These are phyloP conservation scores for Silurus asotus DNA, from an alignment of 2,113 vertebrate species.

Conservation along the genomic window DNA sequence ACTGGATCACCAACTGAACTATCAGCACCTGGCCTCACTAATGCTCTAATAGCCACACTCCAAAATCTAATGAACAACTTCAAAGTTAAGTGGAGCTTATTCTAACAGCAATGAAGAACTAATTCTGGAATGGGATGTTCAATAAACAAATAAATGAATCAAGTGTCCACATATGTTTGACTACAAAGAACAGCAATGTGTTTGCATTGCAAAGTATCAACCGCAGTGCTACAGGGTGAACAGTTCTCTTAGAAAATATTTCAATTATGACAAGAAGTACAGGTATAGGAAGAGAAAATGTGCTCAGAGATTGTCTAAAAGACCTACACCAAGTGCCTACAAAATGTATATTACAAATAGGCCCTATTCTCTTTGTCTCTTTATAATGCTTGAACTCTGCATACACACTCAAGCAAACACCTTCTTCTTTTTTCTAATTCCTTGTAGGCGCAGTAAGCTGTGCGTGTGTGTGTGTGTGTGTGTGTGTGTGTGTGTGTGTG, in stretches of 20 bases:
- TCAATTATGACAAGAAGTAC: not conserved
- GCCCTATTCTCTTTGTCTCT: not conserved
- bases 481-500: not conserved
- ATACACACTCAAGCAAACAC: not conserved
- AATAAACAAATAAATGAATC: not conserved
- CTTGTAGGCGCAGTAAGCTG: no score
- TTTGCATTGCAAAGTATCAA: not conserved
- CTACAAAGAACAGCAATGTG: not conserved
- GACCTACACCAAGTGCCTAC: not conserved
- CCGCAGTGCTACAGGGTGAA: no score
- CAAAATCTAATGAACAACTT: not conserved
- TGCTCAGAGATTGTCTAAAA: not conserved
- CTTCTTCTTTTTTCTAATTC: not conserved
- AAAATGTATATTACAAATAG: constrained; percentile 8
- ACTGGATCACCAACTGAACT: not conserved
- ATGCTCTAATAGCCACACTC: not conserved
- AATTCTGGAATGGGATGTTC: not conserved
- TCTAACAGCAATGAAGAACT: not conserved
- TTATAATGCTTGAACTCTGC: not conserved
- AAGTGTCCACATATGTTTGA: not conserved
- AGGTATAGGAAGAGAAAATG: not conserved
- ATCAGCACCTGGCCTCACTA: not conserved
- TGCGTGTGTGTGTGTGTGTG: not conserved
- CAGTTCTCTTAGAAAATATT: not conserved
- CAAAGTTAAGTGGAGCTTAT: not conserved